Evolutionary conservation across 2,888 invertebrate species (phyloP), one percentile per base, ranked within the genome.

Genomic region (Balanococcus diminutus): DNA sequence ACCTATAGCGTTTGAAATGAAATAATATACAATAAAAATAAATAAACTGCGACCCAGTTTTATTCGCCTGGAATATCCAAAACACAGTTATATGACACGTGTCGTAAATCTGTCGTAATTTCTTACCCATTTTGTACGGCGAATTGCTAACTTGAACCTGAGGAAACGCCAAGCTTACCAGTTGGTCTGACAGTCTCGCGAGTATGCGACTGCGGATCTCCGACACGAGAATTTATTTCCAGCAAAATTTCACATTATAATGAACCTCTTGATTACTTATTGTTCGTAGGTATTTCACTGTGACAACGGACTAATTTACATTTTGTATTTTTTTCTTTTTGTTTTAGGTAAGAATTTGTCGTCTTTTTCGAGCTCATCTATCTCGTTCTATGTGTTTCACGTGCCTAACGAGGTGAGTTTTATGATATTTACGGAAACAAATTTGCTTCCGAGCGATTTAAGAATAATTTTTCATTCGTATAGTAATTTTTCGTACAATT

Each of bases 61-160:
- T 28, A 28, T 67, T 67, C 61, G 11, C 61, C 61, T 67, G 61
- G 14, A 67, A 67, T 67, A 25, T 11, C 25, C 61, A 11, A 67
- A 67, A 67, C 61, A 36, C 5, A 25, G 61, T 67, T 67, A 14
- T 67, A 67, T 28, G 61, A 67, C 61, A 67, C 61, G 61, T 67
- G 61, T 67, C 61, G 61, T 67, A 67, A 67, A 67, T 67, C 61
- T 67, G 61, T 25, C 61, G 61, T 28, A 67, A 67, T 67, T 28
- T 67, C 61, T 25, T 67, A 25, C 28, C 61, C 61, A 67, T 67
- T 67, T 14, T 25, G 11, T 11, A 1, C 25, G 25, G 9, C 61
- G 61, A 67, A 14, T 4, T 61, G 9, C 9, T 19, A 51, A 51
- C 19, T 51, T 51, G 4, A 19, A 25, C 61, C 61, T 4, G 28